phyloP scores from a whole-genome alignment of 2,797 vertebrate genomes.

The Scyliorhinus canicula region DNA sequence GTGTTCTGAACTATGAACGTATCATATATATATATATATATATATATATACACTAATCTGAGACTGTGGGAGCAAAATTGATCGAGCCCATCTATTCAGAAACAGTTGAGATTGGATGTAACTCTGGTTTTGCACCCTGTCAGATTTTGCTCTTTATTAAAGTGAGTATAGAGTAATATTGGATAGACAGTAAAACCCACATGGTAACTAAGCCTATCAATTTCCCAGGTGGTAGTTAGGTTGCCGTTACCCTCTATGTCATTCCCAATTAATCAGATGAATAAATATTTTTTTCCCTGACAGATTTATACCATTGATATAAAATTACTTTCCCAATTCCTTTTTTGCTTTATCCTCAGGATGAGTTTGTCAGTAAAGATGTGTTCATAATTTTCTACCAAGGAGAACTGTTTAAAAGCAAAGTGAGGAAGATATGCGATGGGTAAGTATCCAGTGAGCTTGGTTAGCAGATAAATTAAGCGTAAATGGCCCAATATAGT shows the following conservation, averaged over 20 bases:
- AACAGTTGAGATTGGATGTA: neutral
- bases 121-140: neutral
- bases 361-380: slow-evolving; percentile 45
- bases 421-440: slow-evolving; percentile 49
- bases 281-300: neutral
- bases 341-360: slow-evolving; percentile 41
- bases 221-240: neutral
- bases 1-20: neutral
- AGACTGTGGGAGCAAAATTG: neutral
- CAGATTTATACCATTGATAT: neutral
- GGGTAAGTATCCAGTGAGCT: slow-evolving; percentile 44
- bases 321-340: neutral
- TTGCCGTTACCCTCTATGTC: neutral
- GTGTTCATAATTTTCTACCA: slow-evolving; percentile 52
- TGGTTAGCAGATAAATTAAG: neutral
- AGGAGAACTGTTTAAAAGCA: slow-evolving; percentile 48
- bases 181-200: too few species aligned
- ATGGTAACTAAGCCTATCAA: too few species aligned
- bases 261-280: neutral
- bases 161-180: neutral
- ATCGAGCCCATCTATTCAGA: neutral
- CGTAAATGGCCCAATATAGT: neutral
- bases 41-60: neutral
- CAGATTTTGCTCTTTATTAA: neutral
- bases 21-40: neutral